Evolutionary conservation across 1,140 invertebrate genomes (phyloP), one percentile per base, ranked within the genome.

Genomic region (Drosophila mayri): DNA sequence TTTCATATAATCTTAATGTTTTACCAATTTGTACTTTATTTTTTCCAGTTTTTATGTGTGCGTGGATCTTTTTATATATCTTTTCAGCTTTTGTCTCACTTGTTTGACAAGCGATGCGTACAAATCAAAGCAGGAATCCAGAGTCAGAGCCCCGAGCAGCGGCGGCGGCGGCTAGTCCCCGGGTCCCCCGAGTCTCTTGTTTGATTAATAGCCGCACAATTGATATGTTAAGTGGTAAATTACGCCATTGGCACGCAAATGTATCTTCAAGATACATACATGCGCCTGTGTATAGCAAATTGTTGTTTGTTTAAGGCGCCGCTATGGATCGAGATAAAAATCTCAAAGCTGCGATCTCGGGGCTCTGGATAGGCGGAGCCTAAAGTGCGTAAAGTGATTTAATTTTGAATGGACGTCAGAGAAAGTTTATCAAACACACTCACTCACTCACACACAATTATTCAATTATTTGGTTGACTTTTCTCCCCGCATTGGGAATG

Each of bases 221-320:
- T 88, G 85, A 88, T 88, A 90, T 88, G 85, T 88, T 88, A 88
- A 88, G 85, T 88, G 85, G 85, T 88, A 88, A 88, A 88, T 88
- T 88, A 88, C 85, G 85, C 85, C 85, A 88, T 88, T 88, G 85
- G 77, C 77, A 88, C 85, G 85, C 85, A 88, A 88, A 88, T 88
- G 85, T 87, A 77, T 87, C 54, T 79, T 57, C 37, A 59, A 71
- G 66, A 72, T 59, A 72, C 30, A 50, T 44, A 20, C 68, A 71
- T 58, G 41, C 63, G 49, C 38, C 47, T 41, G 43, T 38, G 50
- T 70, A 38, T 59, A 59, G 83, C 82, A 86, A 83, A 72, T 84
- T 88, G 84, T 74, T 81, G 62, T 90, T 88, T 84, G 84, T 84
- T 88, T 88, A 88, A 90, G 84, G 84, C 84, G 84, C 84, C 85